Percentiles rank a stretch among this genome's conserved stretches.
phyloP scores from a whole-genome alignment of 1,140 invertebrate species.

The Ips nitidus region DNA sequence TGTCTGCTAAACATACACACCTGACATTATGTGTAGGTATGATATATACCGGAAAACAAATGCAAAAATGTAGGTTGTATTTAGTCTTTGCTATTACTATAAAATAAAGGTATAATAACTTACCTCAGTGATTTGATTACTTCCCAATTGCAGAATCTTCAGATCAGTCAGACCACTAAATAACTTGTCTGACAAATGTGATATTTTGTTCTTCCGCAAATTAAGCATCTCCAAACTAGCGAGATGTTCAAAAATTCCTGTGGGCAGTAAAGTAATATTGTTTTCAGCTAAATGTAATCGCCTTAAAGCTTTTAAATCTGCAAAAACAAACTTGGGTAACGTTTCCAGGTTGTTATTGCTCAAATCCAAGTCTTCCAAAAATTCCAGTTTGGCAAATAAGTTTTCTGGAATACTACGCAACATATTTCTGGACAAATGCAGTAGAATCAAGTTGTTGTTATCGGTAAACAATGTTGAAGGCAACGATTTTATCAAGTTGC shows the following conservation, averaged over 20 bases:
- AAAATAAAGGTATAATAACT: not conserved
- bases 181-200: slow-evolving; percentile 49
- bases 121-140: slow-evolving; percentile 49
- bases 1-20: too few relatives aligned
- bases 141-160: slow-evolving; percentile 53
- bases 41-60: too few relatives aligned
- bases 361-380: slow-evolving; percentile 57
- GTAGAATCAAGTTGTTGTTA: slow-evolving; percentile 62
- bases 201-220: slow-evolving; percentile 57
- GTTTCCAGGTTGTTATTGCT: slow-evolving; percentile 55
- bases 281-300: slow-evolving; percentile 64
- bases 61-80: too few relatives aligned
- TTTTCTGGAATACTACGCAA: slow-evolving; percentile 51
- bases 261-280: slow-evolving; percentile 49
- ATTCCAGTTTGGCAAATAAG: slow-evolving; percentile 51
- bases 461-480: slow-evolving; percentile 64
- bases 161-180: slow-evolving; percentile 55
- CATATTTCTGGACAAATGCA: slow-evolving; percentile 67
- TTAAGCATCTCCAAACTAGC: slow-evolving; percentile 57
- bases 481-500: slow-evolving; percentile 66
- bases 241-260: slow-evolving; percentile 53
- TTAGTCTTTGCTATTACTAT: too few relatives aligned
- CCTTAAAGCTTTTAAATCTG: slow-evolving; percentile 58
- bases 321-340: slow-evolving; percentile 60
- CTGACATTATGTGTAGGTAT: too few relatives aligned